Base-by-base conservation (phyloP, 2,888 invertebrate species). In the Synanthedon myopaeformis region DNA sequence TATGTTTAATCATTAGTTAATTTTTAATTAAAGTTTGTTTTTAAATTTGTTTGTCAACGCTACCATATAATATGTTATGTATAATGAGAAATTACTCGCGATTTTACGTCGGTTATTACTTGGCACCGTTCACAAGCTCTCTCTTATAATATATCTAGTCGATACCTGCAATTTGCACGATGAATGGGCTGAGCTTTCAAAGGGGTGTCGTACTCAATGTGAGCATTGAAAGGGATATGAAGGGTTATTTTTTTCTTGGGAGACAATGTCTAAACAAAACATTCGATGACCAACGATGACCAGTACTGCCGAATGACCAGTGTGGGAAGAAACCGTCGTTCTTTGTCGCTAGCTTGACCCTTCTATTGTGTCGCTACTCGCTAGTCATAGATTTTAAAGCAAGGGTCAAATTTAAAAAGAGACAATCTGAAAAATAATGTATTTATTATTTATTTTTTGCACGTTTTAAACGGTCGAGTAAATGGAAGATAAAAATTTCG, bases 231-330 rank as follows among this genome's bases (percentile, higher is more conserved):
- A 69, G 57, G 61, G 65, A 70, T 73, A 59, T 68, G 76, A 79
- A 67, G 83, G 85, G 79, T 74, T 72, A 69, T 71, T 76, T 72
- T 23, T 78, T 79, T 75, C 66, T 59, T 61, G 59, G 68, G 62
- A 77, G 76, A 78, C 76, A 76, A 76, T 49, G 66, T 65, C 62
- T 66, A 74, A 74, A 80, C 80, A 80, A 84, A 76, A 70, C 66
- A 67, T 74, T 73, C 76, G 82, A 83, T 84, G 80, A 78, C 76
- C 81, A 69, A 78, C 82, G 82, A 84, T 86, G 85, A 79, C 85
- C 85, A 76, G 82, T 80, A 74, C 74, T 69, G 69, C 68, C 68
- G 76, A 70, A 66, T 85, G 86, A 80, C 84, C 86, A 79, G 81
- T 83, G 84, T 85, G 84, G 82, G 84, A 84, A 85, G 83, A 67